Base-by-base conservation (phyloP, 2,888 invertebrate genomes). In the Diadromus collaris region DNA sequence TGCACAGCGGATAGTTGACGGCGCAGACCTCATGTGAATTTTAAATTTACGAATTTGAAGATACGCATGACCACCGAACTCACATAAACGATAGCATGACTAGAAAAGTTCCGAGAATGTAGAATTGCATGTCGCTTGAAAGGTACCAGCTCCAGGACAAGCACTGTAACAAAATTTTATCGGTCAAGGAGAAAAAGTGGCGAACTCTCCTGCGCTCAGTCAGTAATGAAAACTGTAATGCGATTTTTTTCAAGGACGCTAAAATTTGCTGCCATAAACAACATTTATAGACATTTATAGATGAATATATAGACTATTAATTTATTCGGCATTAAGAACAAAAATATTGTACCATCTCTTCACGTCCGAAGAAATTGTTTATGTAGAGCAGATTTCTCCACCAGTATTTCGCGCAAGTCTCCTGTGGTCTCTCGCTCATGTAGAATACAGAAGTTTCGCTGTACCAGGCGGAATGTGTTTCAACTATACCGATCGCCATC, bases 61-160 rank as follows among this genome's bases (percentile, higher is more conserved):
- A 32, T 38, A 48, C 38, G 13, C 1, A 32, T 41, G 27, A 21
- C 63, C 51, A 65, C 56, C 44, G 9, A 51, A 88, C 91, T 91
- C 87, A 92, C 92, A 88, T 85, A 29, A 90, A 87, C 4, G 92
- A 92, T n/a, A 92, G 73, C 44, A 92, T 85, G 4, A 92, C 79
- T 34, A 92, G 80, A 54, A 91, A 84, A 0, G 87, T 82, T 54
- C 88, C 88, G 64, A 92, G 87, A 5, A 88, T 70, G 81, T 91
- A 92, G 76, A 91, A 92, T 81, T 92, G 92, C 88, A 91, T 92
- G 81, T 92, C 92, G 24, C 89, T 88, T 29, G 92, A 90, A 21
- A 92, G 83, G 80, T 92, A 92, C 92, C 92, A 92, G 56, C 91
- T 92, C 92, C 92, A 92, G n/a, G 90, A 89, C 80, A 92, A 82